Evolutionary conservation across 2,888 invertebrate genomes (phyloP).

Genomic region (Yponomeuta cagnagella): DNA sequence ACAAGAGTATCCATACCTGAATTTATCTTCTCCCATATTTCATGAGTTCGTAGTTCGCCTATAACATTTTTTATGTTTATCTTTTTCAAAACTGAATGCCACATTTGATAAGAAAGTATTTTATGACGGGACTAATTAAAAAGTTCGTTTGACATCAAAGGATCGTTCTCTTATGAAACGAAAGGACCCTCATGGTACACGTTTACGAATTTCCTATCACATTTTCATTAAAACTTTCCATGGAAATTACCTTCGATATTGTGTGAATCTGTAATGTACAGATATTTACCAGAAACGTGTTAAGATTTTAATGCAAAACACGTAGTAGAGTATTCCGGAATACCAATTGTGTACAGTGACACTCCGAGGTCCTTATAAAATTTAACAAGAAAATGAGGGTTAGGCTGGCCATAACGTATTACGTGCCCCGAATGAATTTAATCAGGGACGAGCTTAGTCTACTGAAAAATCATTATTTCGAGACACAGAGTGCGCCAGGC

Average conservation of each 20-base stretch:
- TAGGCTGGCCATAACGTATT: constrained; percentile 4
- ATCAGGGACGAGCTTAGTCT: background rate
- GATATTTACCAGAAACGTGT: background rate
- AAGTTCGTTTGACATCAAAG: background rate
- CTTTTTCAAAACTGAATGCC: background rate
- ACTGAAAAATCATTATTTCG: background rate
- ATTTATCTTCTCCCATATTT: no score
- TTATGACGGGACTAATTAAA: background rate
- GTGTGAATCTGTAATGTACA: background rate
- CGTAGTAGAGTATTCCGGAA: constrained; percentile 17
- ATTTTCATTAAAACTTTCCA: background rate
- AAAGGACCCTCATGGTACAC: background rate
- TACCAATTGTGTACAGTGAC: background rate
- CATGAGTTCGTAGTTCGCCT: background rate
- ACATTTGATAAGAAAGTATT: background rate
- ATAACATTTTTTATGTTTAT: background rate
- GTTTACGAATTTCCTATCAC: background rate
- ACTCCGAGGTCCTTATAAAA: constrained; percentile 27
- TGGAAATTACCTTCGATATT: background rate
- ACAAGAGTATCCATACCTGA: no score
- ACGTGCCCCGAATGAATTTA: constrained; percentile 15
- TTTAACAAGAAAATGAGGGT: constrained; percentile 23
- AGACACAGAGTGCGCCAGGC: no score
- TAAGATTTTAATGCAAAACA: constrained; percentile 30
- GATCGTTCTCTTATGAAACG: background rate